These are phyloP conservation scores for Phthorimaea operculella DNA, from an alignment of 1,140 invertebrate genomes.

Conservation along the genomic window DNA sequence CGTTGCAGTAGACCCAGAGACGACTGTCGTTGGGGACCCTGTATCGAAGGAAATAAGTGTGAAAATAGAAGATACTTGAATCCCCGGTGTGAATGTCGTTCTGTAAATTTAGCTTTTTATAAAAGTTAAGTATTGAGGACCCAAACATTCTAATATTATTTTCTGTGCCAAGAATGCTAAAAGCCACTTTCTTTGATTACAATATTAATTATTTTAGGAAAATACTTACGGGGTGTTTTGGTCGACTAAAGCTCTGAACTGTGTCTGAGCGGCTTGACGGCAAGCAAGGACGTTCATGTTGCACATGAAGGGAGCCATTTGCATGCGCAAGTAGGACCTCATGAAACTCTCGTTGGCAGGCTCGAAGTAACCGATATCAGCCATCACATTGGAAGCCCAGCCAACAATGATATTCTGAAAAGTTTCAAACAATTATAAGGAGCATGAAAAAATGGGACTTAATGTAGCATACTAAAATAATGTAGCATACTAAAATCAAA, in stretches of 20 bases:
- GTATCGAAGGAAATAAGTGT: background rate
- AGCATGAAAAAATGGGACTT: too few species aligned
- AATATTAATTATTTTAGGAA: too few species aligned
- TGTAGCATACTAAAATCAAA: background rate
- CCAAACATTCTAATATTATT: too few species aligned
- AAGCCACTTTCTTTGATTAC: too few species aligned
- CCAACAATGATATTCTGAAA: slow-evolving; percentile 27
- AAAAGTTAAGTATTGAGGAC: too few species aligned
- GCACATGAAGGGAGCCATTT: slow-evolving; percentile 48
- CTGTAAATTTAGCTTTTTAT: too few species aligned
- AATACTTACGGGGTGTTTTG: too few species aligned
- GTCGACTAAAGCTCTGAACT: too few species aligned
- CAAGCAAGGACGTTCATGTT: slow-evolving; percentile 29
- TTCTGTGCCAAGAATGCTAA: too few species aligned
- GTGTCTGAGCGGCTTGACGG: slow-evolving; percentile 21
- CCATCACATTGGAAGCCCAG: slow-evolving; percentile 35
- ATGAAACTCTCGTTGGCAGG: slow-evolving; percentile 35
- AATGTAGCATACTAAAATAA: too few species aligned
- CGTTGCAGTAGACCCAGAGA: slow-evolving; percentile 72
- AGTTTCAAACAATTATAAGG: slow-evolving; percentile 2
- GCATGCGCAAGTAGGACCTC: slow-evolving; percentile 43
- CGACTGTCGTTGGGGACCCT: slow-evolving; percentile 69
- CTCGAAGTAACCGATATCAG: slow-evolving; percentile 31
- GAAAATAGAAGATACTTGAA: too few species aligned
- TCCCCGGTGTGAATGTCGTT: too few species aligned